These are phyloP conservation scores for Pseudocheirus occidentalis DNA, from an alignment of 2,797 vertebrate species.

Conservation along the genomic window DNA sequence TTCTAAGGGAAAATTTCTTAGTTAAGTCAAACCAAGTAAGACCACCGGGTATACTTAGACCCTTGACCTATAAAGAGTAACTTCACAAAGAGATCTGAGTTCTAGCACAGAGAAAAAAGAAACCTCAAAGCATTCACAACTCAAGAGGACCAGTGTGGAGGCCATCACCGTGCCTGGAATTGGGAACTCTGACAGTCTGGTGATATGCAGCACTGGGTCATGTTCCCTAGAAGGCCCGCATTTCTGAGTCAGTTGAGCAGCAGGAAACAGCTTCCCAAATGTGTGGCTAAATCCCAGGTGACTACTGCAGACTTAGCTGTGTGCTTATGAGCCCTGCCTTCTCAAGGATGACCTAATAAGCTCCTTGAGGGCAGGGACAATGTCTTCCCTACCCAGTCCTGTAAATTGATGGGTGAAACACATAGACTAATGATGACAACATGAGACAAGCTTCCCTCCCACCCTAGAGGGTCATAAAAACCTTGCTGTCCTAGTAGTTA, in stretches of 20 bases:
- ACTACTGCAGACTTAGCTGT: not conserved
- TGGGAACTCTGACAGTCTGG: not conserved
- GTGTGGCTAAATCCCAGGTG: not conserved
- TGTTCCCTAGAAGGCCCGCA: not conserved
- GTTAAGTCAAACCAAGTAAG: constrained; percentile 39
- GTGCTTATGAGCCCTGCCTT: constrained; percentile 26
- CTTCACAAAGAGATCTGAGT: not conserved
- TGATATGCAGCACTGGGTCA: not conserved
- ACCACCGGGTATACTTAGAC: not conserved
- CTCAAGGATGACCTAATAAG: constrained; percentile 8
- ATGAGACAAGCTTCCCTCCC: constrained; percentile 16
- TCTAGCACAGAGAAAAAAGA: not conserved
- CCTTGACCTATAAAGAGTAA: not conserved
- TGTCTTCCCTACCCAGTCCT: constrained; percentile 21
- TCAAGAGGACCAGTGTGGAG: not conserved
- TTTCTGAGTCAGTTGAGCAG: not conserved
- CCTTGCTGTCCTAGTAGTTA: not conserved
- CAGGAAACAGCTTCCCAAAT: constrained; percentile 18
- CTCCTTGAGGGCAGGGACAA: constrained; percentile 12
- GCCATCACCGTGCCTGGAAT: not conserved
- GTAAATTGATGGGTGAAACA: constrained; percentile 11
- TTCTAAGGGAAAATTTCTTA: constrained; percentile 13
- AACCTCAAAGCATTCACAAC: not conserved
- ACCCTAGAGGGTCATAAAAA: constrained; percentile 1
- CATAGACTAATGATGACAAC: constrained; percentile 18